Evolutionary conservation across 2,888 invertebrate species (phyloP).

Genomic region (Acanthosepion esculentum): DNA sequence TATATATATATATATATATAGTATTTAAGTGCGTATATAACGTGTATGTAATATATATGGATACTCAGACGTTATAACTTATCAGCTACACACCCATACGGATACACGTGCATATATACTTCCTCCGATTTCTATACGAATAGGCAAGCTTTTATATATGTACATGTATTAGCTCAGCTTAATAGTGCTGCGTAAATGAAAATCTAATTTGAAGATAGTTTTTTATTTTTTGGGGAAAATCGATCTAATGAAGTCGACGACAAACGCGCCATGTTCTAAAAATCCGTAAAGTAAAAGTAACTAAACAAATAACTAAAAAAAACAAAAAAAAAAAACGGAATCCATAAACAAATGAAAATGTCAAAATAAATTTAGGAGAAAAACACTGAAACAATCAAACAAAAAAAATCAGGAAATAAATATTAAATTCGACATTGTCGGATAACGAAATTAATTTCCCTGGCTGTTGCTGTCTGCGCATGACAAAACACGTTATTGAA

Average conservation of each 20-base stretch:
- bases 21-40: too few species aligned
- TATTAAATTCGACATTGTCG: background rate
- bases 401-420: background rate
- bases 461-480: background rate
- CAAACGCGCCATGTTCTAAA: background rate
- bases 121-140: too few species aligned
- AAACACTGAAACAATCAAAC: background rate
- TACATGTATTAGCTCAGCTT: too few species aligned
- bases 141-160: too few species aligned
- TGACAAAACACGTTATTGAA: background rate
- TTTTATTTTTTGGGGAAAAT: background rate
- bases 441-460: background rate
- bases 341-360: too few species aligned
- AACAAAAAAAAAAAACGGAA: background rate
- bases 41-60: too few species aligned
- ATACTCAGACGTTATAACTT: too few species aligned
- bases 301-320: too few species aligned
- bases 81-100: too few species aligned
- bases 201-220: background rate
- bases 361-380: background rate
- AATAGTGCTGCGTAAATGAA: background rate
- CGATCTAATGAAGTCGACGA: background rate
- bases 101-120: too few species aligned
- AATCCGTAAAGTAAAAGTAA: background rate
- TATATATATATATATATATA: too few species aligned